These are phyloP conservation scores for Plodia interpunctella DNA, from an alignment of 1,140 invertebrate species.

Conservation along the genomic window DNA sequence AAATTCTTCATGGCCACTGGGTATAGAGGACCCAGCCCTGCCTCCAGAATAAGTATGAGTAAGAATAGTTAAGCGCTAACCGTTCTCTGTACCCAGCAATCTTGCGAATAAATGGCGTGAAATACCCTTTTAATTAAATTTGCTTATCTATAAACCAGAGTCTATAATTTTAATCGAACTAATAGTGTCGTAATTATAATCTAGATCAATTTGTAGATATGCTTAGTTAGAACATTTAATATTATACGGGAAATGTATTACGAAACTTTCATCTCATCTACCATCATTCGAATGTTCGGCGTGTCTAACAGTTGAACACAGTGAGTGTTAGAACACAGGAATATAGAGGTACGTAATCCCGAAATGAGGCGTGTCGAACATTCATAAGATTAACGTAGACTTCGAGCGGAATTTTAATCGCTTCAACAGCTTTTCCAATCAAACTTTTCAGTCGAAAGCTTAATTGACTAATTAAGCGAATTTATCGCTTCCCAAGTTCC, in stretches of 20 bases:
- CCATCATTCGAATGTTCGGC: no score
- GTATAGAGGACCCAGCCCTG: no score
- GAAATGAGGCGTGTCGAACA: background rate
- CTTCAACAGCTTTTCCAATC: conserved; percentile 37
- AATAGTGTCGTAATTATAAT: background rate
- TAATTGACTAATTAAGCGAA: conserved; percentile 70
- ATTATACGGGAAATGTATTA: background rate
- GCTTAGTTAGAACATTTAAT: background rate
- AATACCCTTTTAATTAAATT: background rate
- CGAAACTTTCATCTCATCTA: no score
- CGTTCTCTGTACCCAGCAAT: background rate
- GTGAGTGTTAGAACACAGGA: no score
- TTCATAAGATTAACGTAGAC: conserved; percentile 7
- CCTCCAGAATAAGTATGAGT: background rate
- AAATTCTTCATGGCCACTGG: no score
- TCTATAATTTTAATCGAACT: background rate
- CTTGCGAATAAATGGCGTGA: background rate
- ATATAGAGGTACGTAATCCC: conserved; percentile 20
- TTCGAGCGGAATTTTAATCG: conserved; percentile 26
- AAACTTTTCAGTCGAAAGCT: conserved; percentile 57
- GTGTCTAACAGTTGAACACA: no score
- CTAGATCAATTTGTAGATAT: conserved; percentile 3
- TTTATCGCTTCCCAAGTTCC: conserved; percentile 65
- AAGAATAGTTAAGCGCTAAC: background rate
- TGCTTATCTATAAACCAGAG: background rate